Conservation (phyloP, 2,797 vertebrate genomes). For the Sphaeramia orbicularis region DNA sequence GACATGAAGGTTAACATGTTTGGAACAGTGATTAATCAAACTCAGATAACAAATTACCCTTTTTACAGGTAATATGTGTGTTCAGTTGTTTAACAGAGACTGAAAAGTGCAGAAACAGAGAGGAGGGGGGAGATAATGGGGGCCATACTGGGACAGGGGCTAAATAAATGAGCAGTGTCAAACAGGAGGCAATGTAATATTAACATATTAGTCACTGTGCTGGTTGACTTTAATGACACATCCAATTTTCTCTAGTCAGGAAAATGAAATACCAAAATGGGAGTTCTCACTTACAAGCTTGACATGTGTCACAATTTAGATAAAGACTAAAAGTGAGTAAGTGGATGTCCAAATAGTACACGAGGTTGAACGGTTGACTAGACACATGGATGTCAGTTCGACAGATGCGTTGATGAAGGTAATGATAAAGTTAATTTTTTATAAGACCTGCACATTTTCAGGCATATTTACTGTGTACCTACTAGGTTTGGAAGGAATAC, state of each 20-base stretch:
- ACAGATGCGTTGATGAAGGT: not conserved
- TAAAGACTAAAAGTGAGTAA: constrained; percentile 19
- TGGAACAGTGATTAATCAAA: constrained; percentile 5
- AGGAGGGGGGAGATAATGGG: not conserved
- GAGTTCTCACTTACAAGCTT: constrained; percentile 39
- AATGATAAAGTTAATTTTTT: not conserved
- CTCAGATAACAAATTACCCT: constrained; percentile 24
- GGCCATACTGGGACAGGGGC: not conserved
- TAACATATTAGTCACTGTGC: constrained; percentile 64
- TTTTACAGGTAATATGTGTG: not conserved
- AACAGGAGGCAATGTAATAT: constrained; percentile 49
- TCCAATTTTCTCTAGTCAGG: constrained; percentile 51
- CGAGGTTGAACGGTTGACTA: not conserved
- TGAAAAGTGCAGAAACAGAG: constrained; percentile 1
- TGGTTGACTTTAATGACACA: constrained; percentile 55
- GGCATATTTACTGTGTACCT: not conserved
- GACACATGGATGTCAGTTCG: not conserved
- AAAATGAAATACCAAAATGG: constrained; percentile 38
- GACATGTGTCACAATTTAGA: constrained; percentile 20
- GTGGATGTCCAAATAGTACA: constrained; percentile 10
- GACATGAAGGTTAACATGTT: not conserved
- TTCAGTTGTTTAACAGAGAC: constrained; percentile 27
- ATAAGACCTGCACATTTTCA: not conserved
- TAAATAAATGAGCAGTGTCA: constrained; percentile 52
- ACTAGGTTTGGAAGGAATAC: not conserved